Evolutionary conservation across 1,140 invertebrate genomes (phyloP).

Genomic region (Aleiodes sp.): DNA sequence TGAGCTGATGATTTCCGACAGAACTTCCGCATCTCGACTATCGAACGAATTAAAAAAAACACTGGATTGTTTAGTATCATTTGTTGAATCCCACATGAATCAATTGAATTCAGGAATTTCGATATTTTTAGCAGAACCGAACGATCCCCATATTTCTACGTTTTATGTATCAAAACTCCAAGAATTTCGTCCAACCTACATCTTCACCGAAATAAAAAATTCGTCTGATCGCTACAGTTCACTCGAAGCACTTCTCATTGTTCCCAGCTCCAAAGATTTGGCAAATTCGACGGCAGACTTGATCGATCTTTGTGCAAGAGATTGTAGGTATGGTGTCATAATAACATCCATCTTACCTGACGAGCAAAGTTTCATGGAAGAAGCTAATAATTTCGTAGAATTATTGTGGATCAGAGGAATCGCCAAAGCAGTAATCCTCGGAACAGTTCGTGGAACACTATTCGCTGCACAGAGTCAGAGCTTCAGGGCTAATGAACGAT

Average conservation of each 20-base stretch:
- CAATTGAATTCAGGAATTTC: conserved; percentile 15
- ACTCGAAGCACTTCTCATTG: conserved; percentile 41
- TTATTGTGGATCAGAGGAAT: conserved; percentile 44
- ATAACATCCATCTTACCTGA: conserved; percentile 32
- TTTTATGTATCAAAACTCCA: conserved; percentile 28
- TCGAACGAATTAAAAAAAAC: not conserved
- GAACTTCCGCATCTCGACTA: not conserved
- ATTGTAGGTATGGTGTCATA: conserved; percentile 43
- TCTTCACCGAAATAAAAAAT: conserved; percentile 20
- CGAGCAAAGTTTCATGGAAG: conserved; percentile 40
- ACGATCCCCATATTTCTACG: not conserved
- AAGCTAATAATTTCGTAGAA: conserved; percentile 27
- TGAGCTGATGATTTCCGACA: not conserved
- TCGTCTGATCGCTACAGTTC: not conserved
- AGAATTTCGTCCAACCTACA: conserved; percentile 27
- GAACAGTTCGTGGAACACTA: conserved; percentile 31
- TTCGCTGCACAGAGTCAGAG: conserved; percentile 43
- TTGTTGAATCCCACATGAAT: conserved; percentile 28
- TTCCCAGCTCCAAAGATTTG: conserved; percentile 35
- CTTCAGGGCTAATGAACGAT: conserved; percentile 31
- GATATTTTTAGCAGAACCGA: conserved; percentile 18
- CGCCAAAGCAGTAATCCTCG: conserved; percentile 43
- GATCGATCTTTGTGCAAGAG: conserved; percentile 41
- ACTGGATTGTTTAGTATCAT: conserved; percentile 34
- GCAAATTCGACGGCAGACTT: conserved; percentile 11